Conservation (phyloP, 2,888 invertebrate species). For the Syritta pipiens region DNA sequence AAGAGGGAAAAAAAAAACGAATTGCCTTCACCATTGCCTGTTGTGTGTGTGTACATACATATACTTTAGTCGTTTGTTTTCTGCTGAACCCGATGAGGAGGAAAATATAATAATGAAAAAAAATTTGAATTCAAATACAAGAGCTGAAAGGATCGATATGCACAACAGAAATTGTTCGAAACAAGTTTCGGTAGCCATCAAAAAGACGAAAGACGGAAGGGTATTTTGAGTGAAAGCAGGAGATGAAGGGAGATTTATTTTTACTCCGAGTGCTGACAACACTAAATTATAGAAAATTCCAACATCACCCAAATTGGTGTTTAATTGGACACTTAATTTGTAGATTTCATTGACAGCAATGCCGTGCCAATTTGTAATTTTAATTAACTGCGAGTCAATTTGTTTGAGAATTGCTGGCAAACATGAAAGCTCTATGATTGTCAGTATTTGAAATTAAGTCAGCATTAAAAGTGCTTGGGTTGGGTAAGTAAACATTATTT, state of each 20-base stretch:
- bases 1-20: background rate
- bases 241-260: no score
- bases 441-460: background rate
- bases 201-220: background rate
- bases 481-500: no score
- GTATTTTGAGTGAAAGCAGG: background rate
- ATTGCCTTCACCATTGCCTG: background rate
- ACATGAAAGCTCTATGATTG: background rate
- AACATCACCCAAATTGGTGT: background rate
- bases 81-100: background rate
- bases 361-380: conserved; percentile 32
- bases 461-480: no score
- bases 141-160: background rate
- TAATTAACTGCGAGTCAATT: conserved; percentile 47
- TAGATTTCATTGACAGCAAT: background rate
- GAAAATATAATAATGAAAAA: background rate
- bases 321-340: conserved; percentile 26
- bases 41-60: background rate
- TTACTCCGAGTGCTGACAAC: no score
- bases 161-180: background rate
- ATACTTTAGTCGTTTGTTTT: no score
- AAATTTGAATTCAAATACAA: background rate
- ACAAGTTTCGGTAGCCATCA: background rate
- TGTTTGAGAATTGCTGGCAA: conserved; percentile 26
- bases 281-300: conserved; percentile 2